Evolutionary conservation across 1,140 invertebrate genomes (phyloP).

Genomic region (Aphelenchoides avenae): DNA sequence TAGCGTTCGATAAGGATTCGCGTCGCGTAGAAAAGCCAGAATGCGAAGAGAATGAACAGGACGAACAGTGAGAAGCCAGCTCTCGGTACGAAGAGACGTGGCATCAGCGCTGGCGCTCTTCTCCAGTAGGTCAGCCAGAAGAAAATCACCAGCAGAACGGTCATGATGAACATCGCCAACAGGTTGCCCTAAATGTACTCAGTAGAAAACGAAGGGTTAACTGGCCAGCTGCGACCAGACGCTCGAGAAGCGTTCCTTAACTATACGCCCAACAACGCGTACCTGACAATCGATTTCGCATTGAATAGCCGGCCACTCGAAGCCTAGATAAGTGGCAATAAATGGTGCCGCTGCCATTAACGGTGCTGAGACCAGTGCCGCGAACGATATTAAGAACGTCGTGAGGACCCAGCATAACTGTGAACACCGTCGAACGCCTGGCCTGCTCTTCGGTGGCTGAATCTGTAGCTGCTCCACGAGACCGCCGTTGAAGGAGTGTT

Average conservation of each 20-base stretch:
- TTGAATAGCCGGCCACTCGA: conserved; percentile 20
- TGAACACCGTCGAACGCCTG: conserved; percentile 28
- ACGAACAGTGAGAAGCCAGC: conserved; percentile 32
- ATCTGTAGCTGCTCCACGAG: too few species aligned
- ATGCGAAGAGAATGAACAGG: conserved; percentile 39
- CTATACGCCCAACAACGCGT: conserved; percentile 2
- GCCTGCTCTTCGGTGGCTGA: too few species aligned
- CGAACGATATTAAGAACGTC: conserved; percentile 19
- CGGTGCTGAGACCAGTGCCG: conserved; percentile 34
- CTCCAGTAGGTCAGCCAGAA: conserved; percentile 39
- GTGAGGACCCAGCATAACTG: conserved; percentile 24
- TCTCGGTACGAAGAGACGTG: conserved; percentile 29
- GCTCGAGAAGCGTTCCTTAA: too few species aligned
- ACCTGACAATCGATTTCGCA: conserved; percentile 48
- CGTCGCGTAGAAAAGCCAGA: conserved; percentile 44
- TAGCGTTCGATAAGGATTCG: conserved; percentile 25
- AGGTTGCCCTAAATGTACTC: conserved; percentile 43
- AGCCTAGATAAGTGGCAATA: conserved; percentile 6
- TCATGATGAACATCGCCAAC: conserved; percentile 28
- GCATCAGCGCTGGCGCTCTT: conserved; percentile 21
- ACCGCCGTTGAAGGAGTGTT: conserved; percentile 24
- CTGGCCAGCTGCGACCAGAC: too few species aligned
- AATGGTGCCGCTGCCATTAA: conserved; percentile 35
- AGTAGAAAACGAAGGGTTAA: too few species aligned
- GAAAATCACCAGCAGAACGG: conserved; percentile 34